Base-by-base conservation (phyloP, 2,888 invertebrate species). In the Magallana nippona region DNA sequence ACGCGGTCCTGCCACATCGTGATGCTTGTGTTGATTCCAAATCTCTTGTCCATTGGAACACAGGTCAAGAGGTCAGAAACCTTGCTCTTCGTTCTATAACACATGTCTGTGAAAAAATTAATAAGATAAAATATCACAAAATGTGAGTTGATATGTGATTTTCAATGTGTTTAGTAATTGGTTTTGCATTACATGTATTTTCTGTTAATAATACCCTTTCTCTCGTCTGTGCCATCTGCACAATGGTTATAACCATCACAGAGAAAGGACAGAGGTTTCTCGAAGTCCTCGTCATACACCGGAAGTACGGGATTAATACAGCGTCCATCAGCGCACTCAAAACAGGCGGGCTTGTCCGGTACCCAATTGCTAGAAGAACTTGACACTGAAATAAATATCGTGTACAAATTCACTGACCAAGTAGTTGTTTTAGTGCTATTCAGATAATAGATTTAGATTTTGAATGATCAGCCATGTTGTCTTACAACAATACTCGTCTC, bases 401-500 rank as follows among this genome's bases (percentile, higher is more conserved):
- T 44, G 44, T 44, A 44, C 8, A 44, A 44, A 44, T 44, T 44
- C 0, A 44, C 3, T 8, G 44, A 44, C 44, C 5, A 10, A 44
- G 44, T 44, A 8, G 44, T 44, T 44, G 44, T 44, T 5, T 8
- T 5, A 44, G 44, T 44, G 44, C 44, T 44, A 44, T 5, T 44
- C 44, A 44, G 0, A 44, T 60, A 10, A 60, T n/a, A 60, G 0
- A 60, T n/a, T 5, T 44, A 8, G 11, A 60, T 17, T 17, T 17
- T 3, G 13, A n/a, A n/a, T 60, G 62, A 60, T 19, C 62, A n/a
- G 62, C 44, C 44, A 44, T 44, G 44, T 8, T 44, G 44, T 77
- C 86, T 62, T 87, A 87, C 88, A 84, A 83, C 91, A 91, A 62
- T 86, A 91, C 79, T 91, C 91, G 78, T 91, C 91, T 11, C 86